phyloP scores from a whole-genome alignment of 1,140 invertebrate genomes.

The Drosophila suzukii region DNA sequence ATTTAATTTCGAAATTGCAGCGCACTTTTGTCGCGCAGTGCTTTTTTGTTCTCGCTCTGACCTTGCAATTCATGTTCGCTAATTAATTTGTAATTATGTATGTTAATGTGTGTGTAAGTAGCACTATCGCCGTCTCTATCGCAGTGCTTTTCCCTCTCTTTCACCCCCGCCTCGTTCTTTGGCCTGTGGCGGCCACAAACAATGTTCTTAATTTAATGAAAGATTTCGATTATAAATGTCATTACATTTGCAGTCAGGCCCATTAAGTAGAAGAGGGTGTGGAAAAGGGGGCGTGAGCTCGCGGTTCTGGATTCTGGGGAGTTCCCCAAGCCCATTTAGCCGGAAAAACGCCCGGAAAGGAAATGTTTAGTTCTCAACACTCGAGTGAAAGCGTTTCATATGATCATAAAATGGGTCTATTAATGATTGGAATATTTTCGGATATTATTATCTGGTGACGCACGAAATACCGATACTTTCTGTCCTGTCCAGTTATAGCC shows the following conservation, averaged over 20 bases:
- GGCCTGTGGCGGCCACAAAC: slow-evolving; percentile 53
- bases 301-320: not conserved
- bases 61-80: slow-evolving; percentile 77
- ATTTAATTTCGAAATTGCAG: not conserved
- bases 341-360: not conserved
- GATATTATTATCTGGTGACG: too few relatives aligned
- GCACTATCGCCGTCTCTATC: slow-evolving; percentile 19
- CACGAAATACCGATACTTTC: not conserved
- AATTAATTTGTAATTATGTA: slow-evolving; percentile 82
- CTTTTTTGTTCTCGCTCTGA: slow-evolving; percentile 35
- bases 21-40: slow-evolving; percentile 25
- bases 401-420: too few relatives aligned
- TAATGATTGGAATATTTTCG: too few relatives aligned
- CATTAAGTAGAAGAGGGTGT: slow-evolving; percentile 6
- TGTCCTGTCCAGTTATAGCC: not conserved
- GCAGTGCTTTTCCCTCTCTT: not conserved
- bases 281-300: not conserved
- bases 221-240: slow-evolving; percentile 80
- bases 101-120: slow-evolving; percentile 70
- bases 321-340: slow-evolving; percentile 7
- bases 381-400: not conserved
- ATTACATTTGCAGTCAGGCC: slow-evolving; percentile 61
- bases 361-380: not conserved
- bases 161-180: not conserved
- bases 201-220: slow-evolving; percentile 81